Base-by-base conservation (phyloP, 1,140 invertebrate genomes). In the Mactra quadrangularis region DNA sequence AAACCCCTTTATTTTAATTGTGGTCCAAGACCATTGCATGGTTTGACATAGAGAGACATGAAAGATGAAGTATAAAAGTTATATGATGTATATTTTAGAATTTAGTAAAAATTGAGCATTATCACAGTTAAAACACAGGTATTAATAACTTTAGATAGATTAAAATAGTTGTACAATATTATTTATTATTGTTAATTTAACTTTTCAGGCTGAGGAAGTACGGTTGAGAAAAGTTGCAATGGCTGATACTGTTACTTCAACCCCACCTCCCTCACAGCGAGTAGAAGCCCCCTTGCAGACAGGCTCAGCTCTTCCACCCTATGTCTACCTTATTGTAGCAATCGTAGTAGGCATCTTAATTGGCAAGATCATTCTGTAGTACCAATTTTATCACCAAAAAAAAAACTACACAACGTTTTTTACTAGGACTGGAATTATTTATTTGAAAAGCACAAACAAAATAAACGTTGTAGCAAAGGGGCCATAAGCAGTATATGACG, bases 181-280 rank as follows among this genome's bases (percentile, higher is more conserved):
- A n/a, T n/a, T n/a, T n/a, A n/a, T n/a, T n/a, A n/a, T n/a, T n/a
- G n/a, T n/a, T n/a, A n/a, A n/a, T n/a, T n/a, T n/a, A n/a, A 71
- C 87, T 75, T 83, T 91, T 89, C 59, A 85, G 94, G 94, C 93
- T 84, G 93, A 93, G 38, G 93, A 93, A 45, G 90, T 93, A 84
- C 94, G 94, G 45, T 90, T 94, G 85, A 93, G 95, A 93, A 95
- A 87, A 94, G 94, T 92, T 93, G 95, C 88, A 94, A 95, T 85
- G 93, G 93, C 60, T 92, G 95, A 89, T 94, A 95, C 86, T 94
- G 95, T 84, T 94, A 62, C 93, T 93, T 88, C 88, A 50, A 88
- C 87, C 13, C 90, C 86, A 50, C 72, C 86, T 72, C 78, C 84
- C 64, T 84, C 83, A 83, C 85, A 82, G 76, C 85, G 83, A 81